These are phyloP conservation scores for Urocynchramus pylzowi DNA, from an alignment of 2,113 vertebrate genomes.

Conservation along the genomic window DNA sequence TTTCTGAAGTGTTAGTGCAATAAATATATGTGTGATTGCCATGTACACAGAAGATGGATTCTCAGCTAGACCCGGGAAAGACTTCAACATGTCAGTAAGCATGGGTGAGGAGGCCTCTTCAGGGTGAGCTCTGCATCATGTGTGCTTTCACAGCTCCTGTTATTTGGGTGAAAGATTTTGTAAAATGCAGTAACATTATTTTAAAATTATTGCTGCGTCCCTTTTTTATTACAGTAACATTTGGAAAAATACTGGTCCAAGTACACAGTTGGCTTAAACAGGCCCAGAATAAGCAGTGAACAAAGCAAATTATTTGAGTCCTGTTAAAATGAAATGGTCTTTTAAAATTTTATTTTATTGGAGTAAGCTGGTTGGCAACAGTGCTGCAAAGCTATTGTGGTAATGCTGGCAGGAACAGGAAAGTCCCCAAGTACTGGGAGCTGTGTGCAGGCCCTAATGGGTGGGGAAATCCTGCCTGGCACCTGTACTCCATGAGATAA, in stretches of 20 bases:
- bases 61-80: not conserved
- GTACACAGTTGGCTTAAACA: not conserved
- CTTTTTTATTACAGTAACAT: not conserved
- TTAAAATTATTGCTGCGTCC: not conserved
- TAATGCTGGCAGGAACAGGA: not conserved
- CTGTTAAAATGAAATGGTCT: not conserved
- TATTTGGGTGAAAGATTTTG: not conserved
- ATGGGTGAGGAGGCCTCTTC: not conserved
- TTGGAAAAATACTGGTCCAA: not conserved
- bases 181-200: not conserved
- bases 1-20: not conserved
- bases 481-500: not conserved
- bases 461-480: not conserved
- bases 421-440: not conserved
- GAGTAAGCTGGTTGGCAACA: not conserved
- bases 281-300: not conserved
- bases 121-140: not conserved
- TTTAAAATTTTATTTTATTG: not conserved
- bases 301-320: not conserved
- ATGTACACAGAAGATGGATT: not conserved
- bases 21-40: not conserved
- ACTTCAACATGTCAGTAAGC: not conserved
- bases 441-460: not conserved
- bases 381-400: not conserved
- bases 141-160: not conserved